Evolutionary conservation across 2,888 invertebrate species (phyloP).

Genomic region (Acrobasis consociella): DNA sequence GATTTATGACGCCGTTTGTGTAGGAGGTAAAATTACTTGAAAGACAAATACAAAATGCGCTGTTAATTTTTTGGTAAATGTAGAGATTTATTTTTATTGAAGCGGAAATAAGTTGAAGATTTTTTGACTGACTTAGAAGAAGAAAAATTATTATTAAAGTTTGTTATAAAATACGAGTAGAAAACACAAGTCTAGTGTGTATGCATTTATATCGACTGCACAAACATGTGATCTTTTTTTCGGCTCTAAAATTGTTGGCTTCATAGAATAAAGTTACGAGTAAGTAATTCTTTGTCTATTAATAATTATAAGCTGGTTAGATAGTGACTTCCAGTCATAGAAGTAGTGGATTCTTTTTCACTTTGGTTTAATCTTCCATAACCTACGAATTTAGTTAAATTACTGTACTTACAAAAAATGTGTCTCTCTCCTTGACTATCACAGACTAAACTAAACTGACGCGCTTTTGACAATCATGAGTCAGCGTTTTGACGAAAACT

Average conservation of each 20-base stretch:
- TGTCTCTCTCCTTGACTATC: slow-evolving; percentile 8
- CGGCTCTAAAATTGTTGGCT: not conserved
- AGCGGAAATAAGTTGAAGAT: too few relatives aligned
- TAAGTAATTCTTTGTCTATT: not conserved
- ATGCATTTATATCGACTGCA: too few relatives aligned
- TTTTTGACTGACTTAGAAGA: too few relatives aligned
- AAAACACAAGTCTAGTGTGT: too few relatives aligned
- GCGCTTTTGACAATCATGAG: slow-evolving; percentile 43
- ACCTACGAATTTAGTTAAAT: too few relatives aligned
- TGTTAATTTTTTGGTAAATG: not conserved
- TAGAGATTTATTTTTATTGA: too few relatives aligned
- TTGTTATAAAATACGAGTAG: too few relatives aligned
- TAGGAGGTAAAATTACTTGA: not conserved
- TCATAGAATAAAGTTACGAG: not conserved
- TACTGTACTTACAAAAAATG: not conserved
- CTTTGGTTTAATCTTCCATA: too few relatives aligned
- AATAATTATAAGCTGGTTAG: not conserved
- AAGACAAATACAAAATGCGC: not conserved
- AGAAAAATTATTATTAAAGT: too few relatives aligned
- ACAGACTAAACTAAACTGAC: slow-evolving; percentile 38
- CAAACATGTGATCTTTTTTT: too few relatives aligned
- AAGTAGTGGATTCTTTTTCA: too few relatives aligned
- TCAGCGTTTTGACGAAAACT: slow-evolving; percentile 22
- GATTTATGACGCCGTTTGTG: slow-evolving; percentile 2
- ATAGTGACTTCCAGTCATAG: too few relatives aligned